These are phyloP conservation scores for Meiosimyza platycephala DNA, from an alignment of 2,888 invertebrate species.

Conservation along the genomic window DNA sequence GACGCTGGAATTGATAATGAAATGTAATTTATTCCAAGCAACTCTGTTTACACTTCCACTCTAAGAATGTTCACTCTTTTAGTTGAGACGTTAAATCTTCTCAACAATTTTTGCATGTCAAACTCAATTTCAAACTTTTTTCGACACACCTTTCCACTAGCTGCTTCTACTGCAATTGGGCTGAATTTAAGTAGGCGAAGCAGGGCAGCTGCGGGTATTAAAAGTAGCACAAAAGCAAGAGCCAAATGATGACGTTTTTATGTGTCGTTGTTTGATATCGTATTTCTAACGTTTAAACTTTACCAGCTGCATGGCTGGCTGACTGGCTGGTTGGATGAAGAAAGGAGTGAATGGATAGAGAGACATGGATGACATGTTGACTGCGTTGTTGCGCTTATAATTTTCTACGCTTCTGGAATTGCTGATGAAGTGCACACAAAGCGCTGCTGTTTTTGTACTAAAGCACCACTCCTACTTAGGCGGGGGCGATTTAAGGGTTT, in stretches of 20 bases:
- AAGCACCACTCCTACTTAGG: not conserved
- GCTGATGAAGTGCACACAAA: slow-evolving; percentile 32
- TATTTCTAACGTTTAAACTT: not conserved
- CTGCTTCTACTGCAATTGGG: not conserved
- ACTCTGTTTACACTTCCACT: too few species aligned
- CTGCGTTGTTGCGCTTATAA: slow-evolving; percentile 27
- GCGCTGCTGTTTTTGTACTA: not conserved
- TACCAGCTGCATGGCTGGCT: not conserved
- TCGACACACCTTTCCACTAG: too few species aligned
- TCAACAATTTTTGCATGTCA: too few species aligned
- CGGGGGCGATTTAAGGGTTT: not conserved
- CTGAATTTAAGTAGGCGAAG: not conserved
- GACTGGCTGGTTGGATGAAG: slow-evolving; percentile 1
- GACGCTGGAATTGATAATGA: too few species aligned
- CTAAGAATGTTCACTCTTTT: too few species aligned
- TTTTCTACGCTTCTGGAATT: slow-evolving; percentile 38
- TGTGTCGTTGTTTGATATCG: slow-evolving; percentile 17
- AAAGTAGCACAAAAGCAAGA: too few species aligned
- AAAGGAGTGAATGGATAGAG: not conserved
- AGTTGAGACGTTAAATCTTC: too few species aligned
- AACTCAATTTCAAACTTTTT: too few species aligned
- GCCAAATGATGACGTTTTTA: not conserved
- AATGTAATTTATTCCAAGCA: too few species aligned
- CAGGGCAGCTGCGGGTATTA: too few species aligned
- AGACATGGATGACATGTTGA: slow-evolving; percentile 1